A percentile compares a stretch with the other conserved stretches of the same genome.
phyloP scores from a whole-genome alignment of 1,140 invertebrate species.

The Ephestia elutella region DNA sequence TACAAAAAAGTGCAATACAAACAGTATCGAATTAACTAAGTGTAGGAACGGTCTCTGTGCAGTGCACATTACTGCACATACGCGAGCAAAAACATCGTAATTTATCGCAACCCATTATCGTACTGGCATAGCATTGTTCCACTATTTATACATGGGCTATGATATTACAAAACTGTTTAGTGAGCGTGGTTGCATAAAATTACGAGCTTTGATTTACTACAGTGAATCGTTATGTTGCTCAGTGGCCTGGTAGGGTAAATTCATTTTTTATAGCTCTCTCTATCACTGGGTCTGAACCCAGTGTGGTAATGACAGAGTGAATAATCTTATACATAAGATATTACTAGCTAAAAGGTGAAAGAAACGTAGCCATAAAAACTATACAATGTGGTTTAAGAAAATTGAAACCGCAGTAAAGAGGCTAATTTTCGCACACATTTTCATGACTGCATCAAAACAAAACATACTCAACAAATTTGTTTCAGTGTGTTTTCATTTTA shows the following conservation, averaged over 20 bases:
- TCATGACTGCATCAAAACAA: too few species aligned
- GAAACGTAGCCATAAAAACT: too few species aligned
- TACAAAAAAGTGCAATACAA: not conserved
- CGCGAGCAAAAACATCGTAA: not conserved
- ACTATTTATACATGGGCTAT: constrained; percentile 3
- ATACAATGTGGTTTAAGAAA: too few species aligned
- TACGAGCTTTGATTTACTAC: constrained; percentile 1
- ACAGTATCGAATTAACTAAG: not conserved
- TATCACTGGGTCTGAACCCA: too few species aligned
- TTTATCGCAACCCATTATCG: not conserved
- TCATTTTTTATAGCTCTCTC: too few species aligned
- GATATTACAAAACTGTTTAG: constrained; percentile 3
- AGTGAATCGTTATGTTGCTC: not conserved
- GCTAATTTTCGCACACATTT: too few species aligned
- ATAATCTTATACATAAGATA: too few species aligned
- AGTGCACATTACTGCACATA: not conserved
- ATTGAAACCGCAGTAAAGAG: too few species aligned
- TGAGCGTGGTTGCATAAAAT: not conserved
- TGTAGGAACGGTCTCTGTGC: not conserved
- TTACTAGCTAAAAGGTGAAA: too few species aligned
- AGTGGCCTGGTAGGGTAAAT: not conserved
- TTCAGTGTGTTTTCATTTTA: too few species aligned
- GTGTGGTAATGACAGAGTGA: too few species aligned
- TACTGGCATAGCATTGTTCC: constrained; percentile 1
- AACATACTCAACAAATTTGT: too few species aligned